Conservation (phyloP, 2,797 vertebrate species). For the Chelmon rostratus region DNA sequence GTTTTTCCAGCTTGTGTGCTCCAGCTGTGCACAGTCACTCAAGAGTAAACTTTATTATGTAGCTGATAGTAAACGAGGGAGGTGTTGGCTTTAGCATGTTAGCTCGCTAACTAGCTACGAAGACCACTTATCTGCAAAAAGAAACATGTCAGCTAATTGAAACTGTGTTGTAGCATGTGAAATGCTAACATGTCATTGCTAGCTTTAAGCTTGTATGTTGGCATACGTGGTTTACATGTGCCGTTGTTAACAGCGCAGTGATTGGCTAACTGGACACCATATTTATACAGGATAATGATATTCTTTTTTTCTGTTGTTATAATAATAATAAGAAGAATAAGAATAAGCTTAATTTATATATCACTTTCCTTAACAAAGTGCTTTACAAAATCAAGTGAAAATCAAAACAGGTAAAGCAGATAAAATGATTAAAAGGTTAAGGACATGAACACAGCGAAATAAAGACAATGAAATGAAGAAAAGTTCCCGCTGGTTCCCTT, state of each 20-base stretch:
- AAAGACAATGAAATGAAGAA: too few species aligned
- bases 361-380: too few species aligned
- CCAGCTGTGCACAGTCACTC: neutral
- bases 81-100: neutral
- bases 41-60: neutral
- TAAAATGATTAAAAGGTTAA: too few species aligned
- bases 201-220: neutral
- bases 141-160: neutral
- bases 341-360: too few species aligned
- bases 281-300: too few species aligned
- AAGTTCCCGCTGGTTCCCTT: neutral
- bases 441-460: too few species aligned
- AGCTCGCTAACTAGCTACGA: neutral
- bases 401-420: too few species aligned
- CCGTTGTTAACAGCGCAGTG: neutral
- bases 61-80: neutral
- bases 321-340: too few species aligned
- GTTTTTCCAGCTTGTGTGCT: neutral
- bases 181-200: neutral
- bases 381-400: too few species aligned
- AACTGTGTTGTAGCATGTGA: neutral
- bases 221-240: too few species aligned
- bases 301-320: too few species aligned
- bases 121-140: neutral
- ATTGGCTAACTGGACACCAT: neutral